Evolutionary conservation across 2,888 invertebrate species (phyloP), one percentile per base, ranked within the genome.

Genomic region (Cosmorhoe ocellata): DNA sequence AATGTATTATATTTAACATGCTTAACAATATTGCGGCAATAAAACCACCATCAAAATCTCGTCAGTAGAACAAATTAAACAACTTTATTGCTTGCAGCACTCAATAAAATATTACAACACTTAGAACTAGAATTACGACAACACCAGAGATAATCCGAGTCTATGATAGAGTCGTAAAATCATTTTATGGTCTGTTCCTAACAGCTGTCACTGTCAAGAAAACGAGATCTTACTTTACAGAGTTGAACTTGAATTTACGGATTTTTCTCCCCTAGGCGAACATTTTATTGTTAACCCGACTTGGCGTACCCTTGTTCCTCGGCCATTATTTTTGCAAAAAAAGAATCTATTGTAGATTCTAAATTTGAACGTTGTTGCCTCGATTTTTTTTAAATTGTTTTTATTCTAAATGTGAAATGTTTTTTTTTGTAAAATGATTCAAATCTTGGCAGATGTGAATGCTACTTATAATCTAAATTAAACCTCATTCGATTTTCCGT

Each of bases 241-340:
- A 33, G n/a, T 43, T 52, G 50, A 53, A 46, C 53, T 54, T 51
- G 49, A 54, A 42, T 50, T 31, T 51, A 47, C 46, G 45, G 48
- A 56, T 43, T 42, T 39, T 30, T 44, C 46, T 65, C 69, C 77
- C 80, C 69, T 74, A 47, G 14, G 37, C 12, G 30, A 26, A 8
- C 34, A 28, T 62, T 18, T 53, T 62, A 69, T 69, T 74, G 68
- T 72, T 61, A 66, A 65, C 73, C 60, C 72, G 67, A 73, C 69
- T 70, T 33, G 30, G 64, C 61, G 67, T 66, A 66, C 67, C 67
- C 67, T 69, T 70, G 71, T 79, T 75, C 76, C 73, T 71, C 66
- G 59, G 68, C 63, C 71, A 69, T 74, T 68, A 71, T 68, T n/a
- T n/a, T 76, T 61, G 82, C 81, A 63, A 79, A 86, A 84, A 81